Percentiles rank a stretch among this genome's conserved stretches.
These are phyloP conservation scores for Drosophila oshimai DNA, from an alignment of 1,140 invertebrate species.

Conservation along the genomic window DNA sequence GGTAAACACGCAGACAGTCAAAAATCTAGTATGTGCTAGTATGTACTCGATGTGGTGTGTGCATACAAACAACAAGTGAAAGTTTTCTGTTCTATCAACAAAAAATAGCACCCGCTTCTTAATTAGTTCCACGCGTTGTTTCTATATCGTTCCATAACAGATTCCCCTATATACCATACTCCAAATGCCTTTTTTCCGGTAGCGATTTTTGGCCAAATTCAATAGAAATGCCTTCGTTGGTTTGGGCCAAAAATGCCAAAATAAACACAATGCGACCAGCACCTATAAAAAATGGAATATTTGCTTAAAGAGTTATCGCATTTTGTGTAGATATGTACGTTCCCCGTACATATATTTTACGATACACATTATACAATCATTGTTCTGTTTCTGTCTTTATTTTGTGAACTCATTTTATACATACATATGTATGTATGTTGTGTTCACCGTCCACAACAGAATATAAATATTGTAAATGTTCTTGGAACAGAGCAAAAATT, in stretches of 20 bases:
- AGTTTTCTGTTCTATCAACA: slow-evolving; percentile 29
- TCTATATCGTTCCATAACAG: slow-evolving; percentile 23
- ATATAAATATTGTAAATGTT: slow-evolving; percentile 57
- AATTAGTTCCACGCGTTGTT: slow-evolving; percentile 62
- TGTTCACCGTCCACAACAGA: slow-evolving; percentile 18
- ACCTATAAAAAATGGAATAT: slow-evolving; percentile 45
- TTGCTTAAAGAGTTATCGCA: slow-evolving; percentile 39
- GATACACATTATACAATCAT: slow-evolving; percentile 18
- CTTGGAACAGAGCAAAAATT: slow-evolving; percentile 34
- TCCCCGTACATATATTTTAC: neutral
- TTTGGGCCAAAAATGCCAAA: slow-evolving; percentile 26
- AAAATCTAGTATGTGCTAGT: slow-evolving; percentile 13
- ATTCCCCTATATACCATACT: neutral
- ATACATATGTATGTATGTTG: slow-evolving; percentile 42
- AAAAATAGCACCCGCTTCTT: slow-evolving; percentile 39
- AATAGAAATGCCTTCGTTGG: slow-evolving; percentile 17
- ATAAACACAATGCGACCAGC: slow-evolving; percentile 20
- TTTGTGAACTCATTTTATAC: slow-evolving; percentile 35
- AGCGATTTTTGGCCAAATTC: slow-evolving; percentile 18
- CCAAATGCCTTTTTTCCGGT: neutral
- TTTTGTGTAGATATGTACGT: slow-evolving; percentile 16
- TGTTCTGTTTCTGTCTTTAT: slow-evolving; percentile 50
- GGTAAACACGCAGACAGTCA: slow-evolving; percentile 17
- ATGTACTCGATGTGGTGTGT: neutral
- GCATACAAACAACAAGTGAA: slow-evolving; percentile 42